Evolutionary conservation across 2,888 invertebrate genomes (phyloP).

Genomic region (Troglohyphantes excavatus): DNA sequence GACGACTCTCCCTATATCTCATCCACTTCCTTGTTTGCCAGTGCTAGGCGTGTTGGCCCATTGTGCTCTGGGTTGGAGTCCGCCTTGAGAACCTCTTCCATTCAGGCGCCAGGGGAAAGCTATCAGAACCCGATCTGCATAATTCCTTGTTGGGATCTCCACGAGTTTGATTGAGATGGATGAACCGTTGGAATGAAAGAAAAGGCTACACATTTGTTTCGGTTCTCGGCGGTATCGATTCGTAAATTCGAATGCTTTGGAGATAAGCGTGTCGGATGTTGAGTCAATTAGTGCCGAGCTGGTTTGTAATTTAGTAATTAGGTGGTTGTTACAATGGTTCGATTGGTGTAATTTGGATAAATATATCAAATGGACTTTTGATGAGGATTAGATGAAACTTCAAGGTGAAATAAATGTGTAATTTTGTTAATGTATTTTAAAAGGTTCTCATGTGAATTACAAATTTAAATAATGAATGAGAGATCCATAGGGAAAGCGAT

Average conservation of each 20-base stretch:
- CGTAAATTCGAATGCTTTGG: no score
- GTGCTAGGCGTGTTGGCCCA: background rate
- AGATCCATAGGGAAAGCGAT: no score
- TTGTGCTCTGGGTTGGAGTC: background rate
- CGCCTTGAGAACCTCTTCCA: background rate
- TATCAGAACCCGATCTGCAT: background rate
- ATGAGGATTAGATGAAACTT: no score
- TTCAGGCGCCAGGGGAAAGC: background rate
- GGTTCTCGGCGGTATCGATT: no score
- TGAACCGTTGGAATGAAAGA: background rate
- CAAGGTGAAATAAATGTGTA: no score
- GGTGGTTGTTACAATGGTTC: background rate
- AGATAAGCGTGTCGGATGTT: background rate
- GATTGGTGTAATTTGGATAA: background rate
- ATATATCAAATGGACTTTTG: no score
- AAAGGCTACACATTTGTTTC: no score
- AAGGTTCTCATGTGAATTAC: no score
- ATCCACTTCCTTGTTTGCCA: slow-evolving; percentile 40
- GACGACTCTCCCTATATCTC: slow-evolving; percentile 8
- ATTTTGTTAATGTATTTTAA: no score
- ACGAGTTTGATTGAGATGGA: background rate
- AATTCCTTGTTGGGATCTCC: slow-evolving; percentile 18
- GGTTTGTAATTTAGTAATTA: background rate
- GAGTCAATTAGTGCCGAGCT: background rate
- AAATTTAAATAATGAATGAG: no score